A percentile compares a stretch with the other conserved stretches of the same genome.
Evolutionary conservation across 2,888 invertebrate species (phyloP).

Genomic region (Doris montereyensis): DNA sequence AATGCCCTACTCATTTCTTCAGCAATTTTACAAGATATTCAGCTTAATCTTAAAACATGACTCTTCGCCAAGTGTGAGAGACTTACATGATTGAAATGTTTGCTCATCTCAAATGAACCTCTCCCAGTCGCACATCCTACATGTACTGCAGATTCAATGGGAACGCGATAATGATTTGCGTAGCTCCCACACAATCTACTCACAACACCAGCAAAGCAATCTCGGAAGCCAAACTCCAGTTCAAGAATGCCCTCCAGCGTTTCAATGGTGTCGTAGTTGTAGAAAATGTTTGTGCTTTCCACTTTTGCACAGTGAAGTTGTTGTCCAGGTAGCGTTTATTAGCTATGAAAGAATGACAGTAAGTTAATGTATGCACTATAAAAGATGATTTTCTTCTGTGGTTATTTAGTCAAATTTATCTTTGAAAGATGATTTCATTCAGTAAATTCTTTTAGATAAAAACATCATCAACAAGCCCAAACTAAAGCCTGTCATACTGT

Average conservation of each 20-base stretch:
- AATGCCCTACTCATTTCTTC: no score
- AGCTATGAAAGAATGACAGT: slow-evolving; percentile 41
- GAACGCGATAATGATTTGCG: slow-evolving; percentile 43
- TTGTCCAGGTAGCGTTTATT: slow-evolving; percentile 45
- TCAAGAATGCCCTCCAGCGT: slow-evolving; percentile 59
- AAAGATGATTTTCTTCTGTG: not conserved
- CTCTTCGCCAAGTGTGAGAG: no score
- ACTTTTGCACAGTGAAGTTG: slow-evolving; percentile 44
- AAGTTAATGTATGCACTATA: not conserved
- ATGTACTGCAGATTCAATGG: slow-evolving; percentile 54
- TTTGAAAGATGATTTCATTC: no score
- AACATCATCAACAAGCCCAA: no score
- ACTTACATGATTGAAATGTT: slow-evolving; percentile 57
- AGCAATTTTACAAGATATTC: no score
- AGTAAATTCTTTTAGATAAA: no score
- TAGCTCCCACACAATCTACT: slow-evolving; percentile 51
- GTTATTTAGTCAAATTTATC: no score
- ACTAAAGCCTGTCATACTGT: no score
- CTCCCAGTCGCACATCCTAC: slow-evolving; percentile 62
- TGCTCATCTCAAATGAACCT: slow-evolving; percentile 57
- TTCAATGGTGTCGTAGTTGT: slow-evolving; percentile 52
- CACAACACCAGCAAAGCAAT: slow-evolving; percentile 52
- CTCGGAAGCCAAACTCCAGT: slow-evolving; percentile 65
- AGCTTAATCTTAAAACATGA: no score
- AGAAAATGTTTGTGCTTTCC: slow-evolving; percentile 58